Evolutionary conservation across 2,888 invertebrate genomes (phyloP).

Genomic region (Diaphora mendica): DNA sequence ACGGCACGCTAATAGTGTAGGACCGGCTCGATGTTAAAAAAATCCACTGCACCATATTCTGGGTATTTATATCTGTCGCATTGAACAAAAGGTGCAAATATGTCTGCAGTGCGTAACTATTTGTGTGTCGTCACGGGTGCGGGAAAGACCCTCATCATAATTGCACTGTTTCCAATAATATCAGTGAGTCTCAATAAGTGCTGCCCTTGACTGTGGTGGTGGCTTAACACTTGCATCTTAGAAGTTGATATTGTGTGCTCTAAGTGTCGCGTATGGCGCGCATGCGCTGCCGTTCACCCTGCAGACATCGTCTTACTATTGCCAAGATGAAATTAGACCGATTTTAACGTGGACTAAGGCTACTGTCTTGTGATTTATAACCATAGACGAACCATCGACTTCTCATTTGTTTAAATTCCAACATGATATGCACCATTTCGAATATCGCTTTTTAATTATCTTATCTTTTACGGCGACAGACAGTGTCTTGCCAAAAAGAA

Average conservation of each 20-base stretch:
- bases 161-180: slow-evolving; percentile 36
- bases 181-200: slow-evolving; percentile 24
- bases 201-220: slow-evolving; percentile 27
- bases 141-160: neutral
- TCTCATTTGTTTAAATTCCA: slow-evolving; percentile 7
- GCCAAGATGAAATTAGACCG: slow-evolving; percentile 78
- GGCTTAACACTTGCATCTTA: slow-evolving; percentile 31
- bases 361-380: slow-evolving; percentile 56
- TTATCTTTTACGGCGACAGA: slow-evolving; percentile 23
- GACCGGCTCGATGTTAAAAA: slow-evolving; percentile 26
- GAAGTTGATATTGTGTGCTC: slow-evolving; percentile 47
- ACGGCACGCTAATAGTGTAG: slow-evolving; percentile 19
- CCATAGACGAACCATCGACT: slow-evolving; percentile 45
- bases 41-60: slow-evolving; percentile 38
- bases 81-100: slow-evolving; percentile 52
- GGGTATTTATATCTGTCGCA: slow-evolving; percentile 51
- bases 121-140: slow-evolving; percentile 51
- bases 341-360: slow-evolving; percentile 66
- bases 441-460: slow-evolving; percentile 35
- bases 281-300: slow-evolving; percentile 53
- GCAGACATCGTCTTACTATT: slow-evolving; percentile 49
- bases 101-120: slow-evolving; percentile 56
- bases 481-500: slow-evolving; percentile 37
- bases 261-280: slow-evolving; percentile 49
- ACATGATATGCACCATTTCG: slow-evolving; percentile 23